These are phyloP conservation scores for Euwallacea fornicatus DNA, from an alignment of 1,140 invertebrate species.

Conservation along the genomic window DNA sequence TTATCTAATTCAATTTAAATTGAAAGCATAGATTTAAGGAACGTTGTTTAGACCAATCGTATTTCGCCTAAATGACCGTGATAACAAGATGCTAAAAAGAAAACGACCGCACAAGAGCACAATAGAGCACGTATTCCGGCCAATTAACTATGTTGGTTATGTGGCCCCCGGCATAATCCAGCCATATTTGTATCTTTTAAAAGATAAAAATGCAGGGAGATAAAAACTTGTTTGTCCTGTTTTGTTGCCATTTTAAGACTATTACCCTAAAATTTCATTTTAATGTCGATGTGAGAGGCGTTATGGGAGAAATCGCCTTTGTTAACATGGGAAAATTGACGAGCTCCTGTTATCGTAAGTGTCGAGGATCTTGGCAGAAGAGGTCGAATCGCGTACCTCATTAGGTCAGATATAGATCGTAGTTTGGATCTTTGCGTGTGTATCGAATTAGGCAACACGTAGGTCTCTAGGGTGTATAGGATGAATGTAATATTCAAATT, in stretches of 20 bases:
- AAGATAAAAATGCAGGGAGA: slow-evolving; percentile 12
- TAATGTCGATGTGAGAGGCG: background rate
- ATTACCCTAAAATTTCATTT: slow-evolving; percentile 13
- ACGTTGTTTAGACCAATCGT: slow-evolving; percentile 28
- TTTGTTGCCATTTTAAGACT: slow-evolving; percentile 9
- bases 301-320: no score
- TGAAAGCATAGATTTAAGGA: slow-evolving; percentile 27
- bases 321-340: no score
- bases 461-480: no score
- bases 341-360: no score
- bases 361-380: no score
- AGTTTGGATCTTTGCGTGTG: no score
- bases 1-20: slow-evolving; percentile 29
- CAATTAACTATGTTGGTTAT: slow-evolving; percentile 31
- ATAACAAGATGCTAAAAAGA: slow-evolving; percentile 36
- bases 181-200: slow-evolving; percentile 20
- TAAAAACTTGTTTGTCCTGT: slow-evolving; percentile 24
- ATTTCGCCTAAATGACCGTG: slow-evolving; percentile 28
- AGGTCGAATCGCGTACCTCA: no score
- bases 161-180: slow-evolving; percentile 28
- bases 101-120: slow-evolving; percentile 20
- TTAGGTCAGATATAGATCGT: no score
- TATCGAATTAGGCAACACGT: no score
- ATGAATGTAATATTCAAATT: no score
- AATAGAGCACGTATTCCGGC: slow-evolving; percentile 31